Conservation (phyloP, 2,888 invertebrate species). For the Gibbula magus region DNA sequence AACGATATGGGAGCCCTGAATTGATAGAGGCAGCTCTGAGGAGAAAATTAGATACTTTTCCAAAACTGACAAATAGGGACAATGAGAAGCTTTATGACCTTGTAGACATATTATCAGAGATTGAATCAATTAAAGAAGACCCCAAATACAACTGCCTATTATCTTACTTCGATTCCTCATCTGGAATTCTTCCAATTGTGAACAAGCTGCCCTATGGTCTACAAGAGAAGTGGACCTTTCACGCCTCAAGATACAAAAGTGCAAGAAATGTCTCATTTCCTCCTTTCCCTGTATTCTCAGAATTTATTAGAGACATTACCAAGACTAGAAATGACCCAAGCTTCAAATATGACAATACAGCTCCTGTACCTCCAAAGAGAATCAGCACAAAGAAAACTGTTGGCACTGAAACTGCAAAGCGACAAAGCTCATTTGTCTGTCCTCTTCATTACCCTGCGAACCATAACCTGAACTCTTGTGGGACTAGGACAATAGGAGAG, state of each 20-base stretch:
- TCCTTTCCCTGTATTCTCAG: slow-evolving; percentile 39
- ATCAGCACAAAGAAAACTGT: no score
- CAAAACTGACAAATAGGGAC: slow-evolving; percentile 37
- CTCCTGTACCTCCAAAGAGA: no score
- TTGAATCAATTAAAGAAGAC: slow-evolving; percentile 39
- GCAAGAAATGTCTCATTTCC: slow-evolving; percentile 36
- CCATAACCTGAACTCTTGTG: slow-evolving; percentile 33
- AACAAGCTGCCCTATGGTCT: slow-evolving; percentile 42
- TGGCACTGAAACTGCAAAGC: no score
- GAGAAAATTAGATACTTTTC: slow-evolving; percentile 35
- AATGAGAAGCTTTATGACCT: slow-evolving; percentile 34
- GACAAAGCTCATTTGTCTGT: slow-evolving; percentile 40
- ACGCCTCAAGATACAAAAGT: slow-evolving; percentile 39
- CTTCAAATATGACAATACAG: no score
- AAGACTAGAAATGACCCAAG: not conserved
- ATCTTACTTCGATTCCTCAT: slow-evolving; percentile 42
- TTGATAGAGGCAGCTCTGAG: slow-evolving; percentile 34
- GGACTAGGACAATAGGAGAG: not conserved
- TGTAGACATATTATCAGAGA: slow-evolving; percentile 36
- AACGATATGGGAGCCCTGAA: slow-evolving; percentile 39
- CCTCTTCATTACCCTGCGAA: not conserved
- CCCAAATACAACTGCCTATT: slow-evolving; percentile 29
- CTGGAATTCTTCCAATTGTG: slow-evolving; percentile 41
- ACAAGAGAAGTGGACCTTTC: slow-evolving; percentile 42
- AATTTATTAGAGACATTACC: slow-evolving; percentile 35